Base-by-base conservation (phyloP, 2,797 vertebrate species). In the Trematomus bernacchii region DNA sequence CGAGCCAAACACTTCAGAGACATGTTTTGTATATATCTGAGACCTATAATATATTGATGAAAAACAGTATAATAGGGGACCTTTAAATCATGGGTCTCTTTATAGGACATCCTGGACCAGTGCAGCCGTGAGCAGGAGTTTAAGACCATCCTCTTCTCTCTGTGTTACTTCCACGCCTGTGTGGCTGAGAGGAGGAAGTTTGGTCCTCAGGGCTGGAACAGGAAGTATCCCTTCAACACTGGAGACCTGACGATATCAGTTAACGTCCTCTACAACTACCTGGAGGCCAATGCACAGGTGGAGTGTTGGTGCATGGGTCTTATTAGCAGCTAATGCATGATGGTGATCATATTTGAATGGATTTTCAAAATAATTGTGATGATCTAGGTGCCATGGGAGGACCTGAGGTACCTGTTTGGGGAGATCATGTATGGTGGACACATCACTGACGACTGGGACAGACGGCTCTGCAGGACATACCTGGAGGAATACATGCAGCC, bases 121-220 rank as follows among this genome's bases (percentile, higher is more conserved):
- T 96, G 95, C 84, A 94, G 94, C 30, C 92, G 95, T 2, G 95
- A 96, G 87, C 95, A 96, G 87, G 96, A 97, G 91, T 96, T 96
- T 80, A 96, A 96, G 91, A 95, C 90, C 70, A 95, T 96, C 86
- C 88, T 95, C 48, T 96, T 97, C 91, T 95, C 95, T 5, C 86
- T 96, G 66, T 96, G 95, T 78, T 96, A 95, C 84, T 96, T 96
- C 77, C 94, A 96, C 1, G 95, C 94, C 13, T 95, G 94, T 71
- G 93, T 93, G 73, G 95, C 96, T 0, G 94, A 96, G 80, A 92
- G 94, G 66, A 89, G 94, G 66, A 94, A 95, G 91, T 95, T 94
- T 72, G 93, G 96, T 10, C 94, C 95, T 1, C 96, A 96, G 76
- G 94, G 95, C 15, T 96, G 95, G 95, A 97, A 95, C 86, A 91